Conservation (phyloP, 1,140 invertebrate genomes). For the Diabrotica virgifera region DNA sequence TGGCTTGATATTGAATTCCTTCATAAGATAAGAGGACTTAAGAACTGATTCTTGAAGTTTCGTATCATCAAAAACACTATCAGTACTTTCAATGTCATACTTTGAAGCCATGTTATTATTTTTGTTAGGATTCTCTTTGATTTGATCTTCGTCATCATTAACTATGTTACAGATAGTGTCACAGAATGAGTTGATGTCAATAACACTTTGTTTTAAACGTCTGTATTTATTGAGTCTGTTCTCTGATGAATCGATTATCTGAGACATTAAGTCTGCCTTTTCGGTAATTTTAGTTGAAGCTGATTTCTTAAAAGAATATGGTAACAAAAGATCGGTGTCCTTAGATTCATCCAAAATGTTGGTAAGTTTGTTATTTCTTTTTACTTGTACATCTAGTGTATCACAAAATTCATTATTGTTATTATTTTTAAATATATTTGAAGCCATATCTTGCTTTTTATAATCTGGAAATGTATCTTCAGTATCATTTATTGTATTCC, state of each 20-base stretch:
- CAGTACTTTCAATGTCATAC: background rate
- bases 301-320: background rate
- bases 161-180: background rate
- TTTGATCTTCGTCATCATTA: background rate
- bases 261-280: background rate
- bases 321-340: background rate
- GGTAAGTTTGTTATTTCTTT: background rate
- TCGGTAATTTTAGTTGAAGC: background rate
- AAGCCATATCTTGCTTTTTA: too few relatives aligned
- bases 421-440: too few relatives aligned
- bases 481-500: too few relatives aligned
- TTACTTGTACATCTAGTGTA: background rate
- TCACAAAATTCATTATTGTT: too few relatives aligned
- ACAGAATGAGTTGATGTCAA: slow-evolving; percentile 7
- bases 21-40: slow-evolving; percentile 27
- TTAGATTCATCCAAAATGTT: too few relatives aligned
- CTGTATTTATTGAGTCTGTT: background rate
- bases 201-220: slow-evolving; percentile 4
- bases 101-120: too few relatives aligned
- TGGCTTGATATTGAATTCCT: slow-evolving; percentile 18
- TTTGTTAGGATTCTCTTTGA: background rate
- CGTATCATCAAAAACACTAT: slow-evolving; percentile 11
- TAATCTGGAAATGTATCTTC: too few relatives aligned
- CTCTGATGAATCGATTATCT: slow-evolving; percentile 4
- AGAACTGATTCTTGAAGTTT: slow-evolving; percentile 27